Evolutionary conservation across 2,888 invertebrate genomes (phyloP).

Genomic region (Orthonychiurus folsomi): DNA sequence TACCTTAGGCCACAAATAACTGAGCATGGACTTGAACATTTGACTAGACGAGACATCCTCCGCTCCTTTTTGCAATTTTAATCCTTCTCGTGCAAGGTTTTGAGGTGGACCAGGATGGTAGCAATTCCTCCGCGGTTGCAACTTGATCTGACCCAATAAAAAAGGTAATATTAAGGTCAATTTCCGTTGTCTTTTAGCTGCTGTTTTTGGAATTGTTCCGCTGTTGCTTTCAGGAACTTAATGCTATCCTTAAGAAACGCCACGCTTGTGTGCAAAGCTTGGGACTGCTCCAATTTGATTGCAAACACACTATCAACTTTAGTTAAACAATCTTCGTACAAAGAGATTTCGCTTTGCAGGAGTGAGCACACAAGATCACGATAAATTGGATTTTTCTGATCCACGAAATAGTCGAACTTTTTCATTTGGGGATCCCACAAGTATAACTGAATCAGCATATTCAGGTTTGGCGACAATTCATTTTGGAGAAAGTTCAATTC

Average conservation of each 20-base stretch:
- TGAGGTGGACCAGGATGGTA: constrained; percentile 78
- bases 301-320: no score
- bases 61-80: constrained; percentile 43
- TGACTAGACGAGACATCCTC: constrained; percentile 58
- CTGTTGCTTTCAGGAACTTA: not conserved
- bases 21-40: constrained; percentile 79
- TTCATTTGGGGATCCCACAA: constrained; percentile 21
- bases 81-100: constrained; percentile 47
- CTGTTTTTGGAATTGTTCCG: not conserved
- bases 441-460: constrained; percentile 18
- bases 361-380: constrained; percentile 12
- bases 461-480: constrained; percentile 33
- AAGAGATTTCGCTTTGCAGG: constrained; percentile 13
- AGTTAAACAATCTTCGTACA: constrained; percentile 8
- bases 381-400: constrained; percentile 8
- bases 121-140: constrained; percentile 61
- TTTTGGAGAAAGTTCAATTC: constrained; percentile 24
- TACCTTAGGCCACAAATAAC: constrained; percentile 92
- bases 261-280: constrained; percentile 4
- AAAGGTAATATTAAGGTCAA: not conserved
- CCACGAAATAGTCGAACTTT: constrained; percentile 18
- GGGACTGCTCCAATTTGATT: not conserved
- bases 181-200: not conserved
- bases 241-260: constrained; percentile 18
- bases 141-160: constrained; percentile 18